A percentile compares a stretch with the other conserved stretches of the same genome.
phyloP scores from a whole-genome alignment of 2,113 vertebrate species.

The Rhinichthys klamathensis region DNA sequence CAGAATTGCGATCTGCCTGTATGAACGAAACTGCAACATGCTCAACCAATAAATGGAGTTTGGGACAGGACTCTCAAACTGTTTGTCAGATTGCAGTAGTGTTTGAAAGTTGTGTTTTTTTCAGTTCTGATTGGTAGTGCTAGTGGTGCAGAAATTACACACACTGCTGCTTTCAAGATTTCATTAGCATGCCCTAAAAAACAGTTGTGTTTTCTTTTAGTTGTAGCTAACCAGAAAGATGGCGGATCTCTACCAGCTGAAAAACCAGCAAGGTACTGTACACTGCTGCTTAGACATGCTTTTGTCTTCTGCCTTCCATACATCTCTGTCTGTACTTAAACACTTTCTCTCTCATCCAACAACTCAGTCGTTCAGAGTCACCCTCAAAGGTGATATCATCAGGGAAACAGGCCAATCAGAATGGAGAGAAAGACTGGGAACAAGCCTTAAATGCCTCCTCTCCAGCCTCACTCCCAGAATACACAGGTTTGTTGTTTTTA shows the following conservation, averaged over 20 bases:
- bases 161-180: too few species aligned
- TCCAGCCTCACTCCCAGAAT: constrained; percentile 82
- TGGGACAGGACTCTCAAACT: not conserved
- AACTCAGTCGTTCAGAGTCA: constrained; percentile 69
- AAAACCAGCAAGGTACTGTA: constrained; percentile 42
- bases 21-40: not conserved
- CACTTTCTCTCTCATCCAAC: constrained; percentile 35
- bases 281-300: not conserved
- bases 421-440: constrained; percentile 84
- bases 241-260: constrained; percentile 9
- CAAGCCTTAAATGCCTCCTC: constrained; percentile 81
- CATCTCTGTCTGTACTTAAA: not conserved
- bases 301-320: not conserved
- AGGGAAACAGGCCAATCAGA: constrained; percentile 72
- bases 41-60: not conserved
- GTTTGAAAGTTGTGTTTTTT: not conserved
- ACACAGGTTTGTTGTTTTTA: constrained; percentile 77
- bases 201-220: not conserved
- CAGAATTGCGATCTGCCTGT: not conserved
- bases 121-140: too few species aligned
- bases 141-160: too few species aligned
- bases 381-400: constrained; percentile 80
- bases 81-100: not conserved
- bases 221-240: not conserved
- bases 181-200: not conserved